Conservation (phyloP, 2,113 vertebrate genomes). For the Patagioenas fasciata region DNA sequence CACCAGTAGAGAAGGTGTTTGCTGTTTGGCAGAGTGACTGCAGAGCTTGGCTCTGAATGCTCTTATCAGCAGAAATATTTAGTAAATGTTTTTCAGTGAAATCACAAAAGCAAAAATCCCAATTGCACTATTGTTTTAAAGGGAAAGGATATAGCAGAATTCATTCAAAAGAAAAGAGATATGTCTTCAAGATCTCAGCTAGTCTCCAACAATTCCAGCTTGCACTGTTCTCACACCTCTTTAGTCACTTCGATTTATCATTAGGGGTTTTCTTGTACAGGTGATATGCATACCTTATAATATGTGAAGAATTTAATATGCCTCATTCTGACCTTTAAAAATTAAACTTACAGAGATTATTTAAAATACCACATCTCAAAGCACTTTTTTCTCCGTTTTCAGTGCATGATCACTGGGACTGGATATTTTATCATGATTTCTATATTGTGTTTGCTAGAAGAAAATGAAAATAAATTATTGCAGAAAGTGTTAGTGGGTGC, state of each 20-base stretch:
- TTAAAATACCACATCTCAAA: background rate
- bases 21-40: background rate
- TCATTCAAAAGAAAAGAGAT: background rate
- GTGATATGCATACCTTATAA: background rate
- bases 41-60: background rate
- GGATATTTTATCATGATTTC: background rate
- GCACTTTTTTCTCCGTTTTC: background rate
- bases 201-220: background rate
- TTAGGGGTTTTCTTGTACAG: slow-evolving; percentile 24
- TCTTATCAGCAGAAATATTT: background rate
- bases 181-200: background rate
- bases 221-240: slow-evolving; percentile 6
- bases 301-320: background rate
- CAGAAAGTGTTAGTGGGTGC: background rate
- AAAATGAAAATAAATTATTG: background rate
- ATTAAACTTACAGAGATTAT: slow-evolving; percentile 12
- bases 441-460: background rate
- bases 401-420: background rate
- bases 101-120: background rate
- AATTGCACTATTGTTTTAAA: background rate
- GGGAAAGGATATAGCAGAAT: background rate
- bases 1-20: background rate
- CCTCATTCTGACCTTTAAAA: slow-evolving; percentile 19
- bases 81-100: background rate
- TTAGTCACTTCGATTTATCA: background rate